These are phyloP conservation scores for Meganola albula DNA, from an alignment of 2,888 invertebrate genomes.

Conservation along the genomic window DNA sequence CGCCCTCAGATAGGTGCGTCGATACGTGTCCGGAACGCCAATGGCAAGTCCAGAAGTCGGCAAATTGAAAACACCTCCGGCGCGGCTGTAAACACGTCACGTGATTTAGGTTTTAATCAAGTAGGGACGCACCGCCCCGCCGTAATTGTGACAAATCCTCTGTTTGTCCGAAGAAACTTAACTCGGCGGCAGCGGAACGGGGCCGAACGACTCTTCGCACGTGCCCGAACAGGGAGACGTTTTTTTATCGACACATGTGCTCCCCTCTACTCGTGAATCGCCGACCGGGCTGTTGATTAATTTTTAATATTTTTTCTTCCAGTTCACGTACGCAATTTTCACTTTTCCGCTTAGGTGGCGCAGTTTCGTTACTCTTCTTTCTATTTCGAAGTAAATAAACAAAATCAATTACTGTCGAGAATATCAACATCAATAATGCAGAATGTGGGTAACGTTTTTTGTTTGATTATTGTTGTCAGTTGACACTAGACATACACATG, in stretches of 20 bases:
- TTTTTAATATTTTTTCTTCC: constrained; percentile 77
- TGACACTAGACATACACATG: constrained; percentile 58
- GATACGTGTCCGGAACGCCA: constrained; percentile 74
- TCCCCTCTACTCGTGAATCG: constrained; percentile 39
- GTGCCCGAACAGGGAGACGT: constrained; percentile 65
- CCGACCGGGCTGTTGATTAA: constrained; percentile 62
- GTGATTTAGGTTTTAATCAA: constrained; percentile 79
- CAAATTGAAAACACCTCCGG: constrained; percentile 78
- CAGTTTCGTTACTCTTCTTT: constrained; percentile 33
- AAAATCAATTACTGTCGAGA: too few relatives aligned
- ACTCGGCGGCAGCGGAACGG: constrained; percentile 63
- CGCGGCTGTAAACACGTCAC: constrained; percentile 77
- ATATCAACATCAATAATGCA: too few relatives aligned
- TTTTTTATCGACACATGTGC: constrained; percentile 78
- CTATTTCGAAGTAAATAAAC: too few relatives aligned
- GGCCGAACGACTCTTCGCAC: constrained; percentile 71
- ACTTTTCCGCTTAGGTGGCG: constrained; percentile 61
- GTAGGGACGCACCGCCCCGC: constrained; percentile 71
- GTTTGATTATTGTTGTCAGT: constrained; percentile 53
- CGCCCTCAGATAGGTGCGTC: constrained; percentile 69
- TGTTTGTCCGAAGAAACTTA: constrained; percentile 77
- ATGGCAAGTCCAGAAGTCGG: constrained; percentile 67
- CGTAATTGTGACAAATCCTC: constrained; percentile 79
- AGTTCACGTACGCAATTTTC: constrained; percentile 77
- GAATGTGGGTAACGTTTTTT: too few relatives aligned